phyloP scores from a whole-genome alignment of 2,888 invertebrate genomes.

The Spilarctia lutea region DNA sequence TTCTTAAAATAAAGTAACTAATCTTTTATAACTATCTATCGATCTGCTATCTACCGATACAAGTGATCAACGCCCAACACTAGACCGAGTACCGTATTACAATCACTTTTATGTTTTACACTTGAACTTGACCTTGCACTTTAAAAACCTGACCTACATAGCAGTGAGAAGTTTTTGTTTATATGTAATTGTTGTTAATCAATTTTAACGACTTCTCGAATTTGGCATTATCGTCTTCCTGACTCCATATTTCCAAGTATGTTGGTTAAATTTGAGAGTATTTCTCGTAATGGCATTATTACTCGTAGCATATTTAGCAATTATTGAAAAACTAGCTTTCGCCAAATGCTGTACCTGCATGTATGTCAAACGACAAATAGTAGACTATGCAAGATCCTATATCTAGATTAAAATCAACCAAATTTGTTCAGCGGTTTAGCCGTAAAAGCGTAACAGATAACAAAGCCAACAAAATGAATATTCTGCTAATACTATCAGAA shows the following conservation, averaged over 20 bases:
- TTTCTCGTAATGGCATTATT: background rate
- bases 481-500: too few species aligned
- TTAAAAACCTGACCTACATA: constrained; percentile 57
- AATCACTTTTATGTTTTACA: constrained; percentile 54
- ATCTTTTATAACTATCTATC: background rate
- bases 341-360: too few species aligned
- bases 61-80: constrained; percentile 28
- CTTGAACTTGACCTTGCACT: constrained; percentile 67
- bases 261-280: background rate
- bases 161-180: constrained; percentile 40
- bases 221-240: background rate
- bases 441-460: too few species aligned
- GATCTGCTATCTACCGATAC: constrained; percentile 43
- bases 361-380: too few species aligned
- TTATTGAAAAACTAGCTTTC: background rate
- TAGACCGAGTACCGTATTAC: constrained; percentile 51
- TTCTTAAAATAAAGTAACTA: too few species aligned
- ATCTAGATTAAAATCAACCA: too few species aligned
- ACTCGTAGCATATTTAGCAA: too few species aligned
- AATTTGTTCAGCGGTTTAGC: too few species aligned
- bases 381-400: too few species aligned
- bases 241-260: background rate
- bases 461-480: too few species aligned
- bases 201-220: background rate
- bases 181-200: constrained; percentile 21